Evolutionary conservation across 2,888 invertebrate genomes (phyloP).

Genomic region (Mythimna albipuncta): DNA sequence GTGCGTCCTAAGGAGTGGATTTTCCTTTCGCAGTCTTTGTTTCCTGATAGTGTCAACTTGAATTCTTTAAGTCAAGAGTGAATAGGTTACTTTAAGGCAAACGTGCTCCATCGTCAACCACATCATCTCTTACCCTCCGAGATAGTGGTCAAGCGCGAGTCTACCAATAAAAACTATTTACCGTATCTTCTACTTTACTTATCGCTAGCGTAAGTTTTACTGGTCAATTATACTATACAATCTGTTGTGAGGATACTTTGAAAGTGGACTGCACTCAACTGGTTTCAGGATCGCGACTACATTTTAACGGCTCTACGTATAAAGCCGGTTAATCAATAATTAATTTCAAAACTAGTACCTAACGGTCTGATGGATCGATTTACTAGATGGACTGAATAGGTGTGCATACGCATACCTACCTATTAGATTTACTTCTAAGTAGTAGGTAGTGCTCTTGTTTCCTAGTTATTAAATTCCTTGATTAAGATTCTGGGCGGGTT

Average conservation of each 20-base stretch:
- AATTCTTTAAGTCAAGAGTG: no score
- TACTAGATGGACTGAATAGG: background rate
- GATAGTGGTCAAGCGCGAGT: no score
- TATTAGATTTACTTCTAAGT: no score
- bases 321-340: background rate
- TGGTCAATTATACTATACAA: background rate
- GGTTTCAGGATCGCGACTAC: background rate
- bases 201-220: background rate
- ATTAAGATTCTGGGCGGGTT: background rate
- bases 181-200: background rate
- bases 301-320: background rate
- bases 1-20: no score
- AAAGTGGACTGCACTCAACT: background rate
- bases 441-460: background rate
- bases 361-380: background rate
- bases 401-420: background rate
- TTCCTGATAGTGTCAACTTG: no score
- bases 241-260: background rate
- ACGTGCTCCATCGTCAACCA: no score
- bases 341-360: background rate
- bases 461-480: background rate
- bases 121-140: no score
- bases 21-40: no score
- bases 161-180: background rate
- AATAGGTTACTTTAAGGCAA: no score